phyloP scores from a whole-genome alignment of 1,140 invertebrate genomes.

The Pachyrhynchus sulphureomaculatus region DNA sequence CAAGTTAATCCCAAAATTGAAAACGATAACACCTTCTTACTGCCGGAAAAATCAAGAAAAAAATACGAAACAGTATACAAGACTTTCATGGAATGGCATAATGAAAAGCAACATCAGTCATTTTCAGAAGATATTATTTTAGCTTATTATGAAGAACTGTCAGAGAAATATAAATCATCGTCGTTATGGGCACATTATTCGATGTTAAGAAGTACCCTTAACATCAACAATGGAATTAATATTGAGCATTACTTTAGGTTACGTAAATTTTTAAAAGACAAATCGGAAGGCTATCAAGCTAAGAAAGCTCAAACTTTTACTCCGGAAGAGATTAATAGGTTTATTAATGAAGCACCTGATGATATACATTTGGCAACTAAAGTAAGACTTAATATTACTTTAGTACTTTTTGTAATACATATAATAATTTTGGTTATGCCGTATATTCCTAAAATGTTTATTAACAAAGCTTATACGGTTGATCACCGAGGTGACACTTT shows the following conservation, averaged over 20 bases:
- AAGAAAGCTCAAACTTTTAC: conserved; percentile 35
- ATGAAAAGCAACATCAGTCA: conserved; percentile 29
- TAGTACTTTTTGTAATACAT: too few species aligned
- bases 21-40: too few species aligned
- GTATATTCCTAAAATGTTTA: too few species aligned
- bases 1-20: too few species aligned
- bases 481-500: too few species aligned
- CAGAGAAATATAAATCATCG: conserved; percentile 35
- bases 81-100: conserved; percentile 21
- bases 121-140: conserved; percentile 39
- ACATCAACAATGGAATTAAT: conserved; percentile 31
- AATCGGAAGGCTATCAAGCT: conserved; percentile 27
- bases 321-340: conserved; percentile 27
- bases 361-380: conserved; percentile 34
- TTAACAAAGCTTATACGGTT: too few species aligned
- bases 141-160: conserved; percentile 40
- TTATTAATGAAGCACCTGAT: conserved; percentile 30
- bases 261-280: conserved; percentile 20
- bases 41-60: conserved; percentile 24
- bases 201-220: conserved; percentile 36
- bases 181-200: conserved; percentile 40
- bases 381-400: too few species aligned
- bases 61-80: conserved; percentile 29
- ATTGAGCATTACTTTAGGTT: conserved; percentile 23
- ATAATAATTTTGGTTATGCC: too few species aligned